Conservation (phyloP, 2,888 invertebrate genomes). For the Ichneumoninae sp. region DNA sequence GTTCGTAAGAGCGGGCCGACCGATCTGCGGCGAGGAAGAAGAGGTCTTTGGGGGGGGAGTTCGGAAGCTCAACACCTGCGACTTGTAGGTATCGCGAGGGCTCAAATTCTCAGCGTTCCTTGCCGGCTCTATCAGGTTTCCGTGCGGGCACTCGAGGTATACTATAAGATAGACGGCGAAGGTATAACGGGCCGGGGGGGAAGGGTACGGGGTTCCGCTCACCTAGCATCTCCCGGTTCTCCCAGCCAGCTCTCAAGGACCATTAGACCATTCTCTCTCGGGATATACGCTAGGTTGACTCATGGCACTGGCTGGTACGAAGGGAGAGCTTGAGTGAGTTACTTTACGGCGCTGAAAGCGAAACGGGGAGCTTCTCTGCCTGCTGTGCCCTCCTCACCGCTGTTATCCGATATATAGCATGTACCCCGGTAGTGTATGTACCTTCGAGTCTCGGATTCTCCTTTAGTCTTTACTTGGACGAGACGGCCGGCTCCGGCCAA, state of each 20-base stretch:
- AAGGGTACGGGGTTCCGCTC: constrained; percentile 49
- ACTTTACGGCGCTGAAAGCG: constrained; percentile 70
- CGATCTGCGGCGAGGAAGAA: constrained; percentile 48
- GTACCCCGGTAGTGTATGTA: constrained; percentile 44
- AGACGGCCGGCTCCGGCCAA: constrained; percentile 40
- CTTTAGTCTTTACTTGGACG: constrained; percentile 58
- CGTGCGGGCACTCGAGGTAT: constrained; percentile 46
- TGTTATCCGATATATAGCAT: constrained; percentile 63
- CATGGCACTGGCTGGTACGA: constrained; percentile 74
- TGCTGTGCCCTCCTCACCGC: constrained; percentile 9
- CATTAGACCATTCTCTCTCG: constrained; percentile 76
- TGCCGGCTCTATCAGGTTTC: constrained; percentile 64
- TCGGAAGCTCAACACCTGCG: constrained; percentile 71
- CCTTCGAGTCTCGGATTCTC: constrained; percentile 31
- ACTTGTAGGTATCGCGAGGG: constrained; percentile 64
- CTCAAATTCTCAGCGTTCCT: constrained; percentile 69
- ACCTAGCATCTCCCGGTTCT: constrained; percentile 63
- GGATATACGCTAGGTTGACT: constrained; percentile 76
- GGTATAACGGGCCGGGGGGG: constrained; percentile 21
- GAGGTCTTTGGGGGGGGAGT: constrained; percentile 19
- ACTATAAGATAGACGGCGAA: constrained; percentile 35
- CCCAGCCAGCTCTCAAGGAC: constrained; percentile 71
- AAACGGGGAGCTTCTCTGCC: constrained; percentile 51
- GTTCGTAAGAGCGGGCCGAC: constrained; percentile 59
- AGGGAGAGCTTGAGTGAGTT: constrained; percentile 74